These are phyloP conservation scores for Eremophila alpestris DNA, from an alignment of 2,797 vertebrate species.

Conservation along the genomic window DNA sequence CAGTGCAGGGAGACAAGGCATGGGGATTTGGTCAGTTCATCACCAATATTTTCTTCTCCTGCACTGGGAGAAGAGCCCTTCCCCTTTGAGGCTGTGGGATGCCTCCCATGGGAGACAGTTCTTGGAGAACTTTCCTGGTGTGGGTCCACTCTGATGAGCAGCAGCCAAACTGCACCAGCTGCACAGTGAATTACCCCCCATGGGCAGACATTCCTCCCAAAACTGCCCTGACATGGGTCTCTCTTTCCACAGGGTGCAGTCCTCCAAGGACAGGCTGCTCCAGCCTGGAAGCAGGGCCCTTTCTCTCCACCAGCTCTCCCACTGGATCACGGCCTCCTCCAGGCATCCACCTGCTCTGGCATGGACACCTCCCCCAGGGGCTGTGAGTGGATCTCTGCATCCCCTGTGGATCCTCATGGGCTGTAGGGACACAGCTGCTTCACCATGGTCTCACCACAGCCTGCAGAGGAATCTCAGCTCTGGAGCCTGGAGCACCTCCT, in stretches of 20 bases:
- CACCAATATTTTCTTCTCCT: rapidly evolving
- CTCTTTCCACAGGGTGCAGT: not conserved
- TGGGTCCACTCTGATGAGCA: rapidly evolving
- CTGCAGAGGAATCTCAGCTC: not conserved
- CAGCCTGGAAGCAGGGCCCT: too few relatives aligned
- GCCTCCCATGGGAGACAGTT: rapidly evolving
- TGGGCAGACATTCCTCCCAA: not conserved
- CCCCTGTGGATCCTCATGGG: rapidly evolving
- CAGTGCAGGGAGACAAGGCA: not conserved
- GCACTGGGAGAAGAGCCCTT: not conserved
- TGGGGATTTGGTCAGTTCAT: not conserved
- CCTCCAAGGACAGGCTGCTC: not conserved
- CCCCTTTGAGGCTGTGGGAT: rapidly evolving
- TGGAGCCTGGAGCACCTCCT: rapidly evolving
- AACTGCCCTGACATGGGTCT: rapidly evolving
- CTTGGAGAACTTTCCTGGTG: rapidly evolving
- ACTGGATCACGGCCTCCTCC: not conserved
- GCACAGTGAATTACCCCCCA: rapidly evolving
- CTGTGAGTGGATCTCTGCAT: not conserved
- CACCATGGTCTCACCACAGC: rapidly evolving
- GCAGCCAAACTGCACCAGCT: rapidly evolving
- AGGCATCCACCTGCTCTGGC: rapidly evolving
- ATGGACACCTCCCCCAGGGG: not conserved
- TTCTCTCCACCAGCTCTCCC: rapidly evolving
- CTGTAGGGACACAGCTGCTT: not conserved